Evolutionary conservation across 2,888 invertebrate species (phyloP).

Genomic region (Sesia apiformis): DNA sequence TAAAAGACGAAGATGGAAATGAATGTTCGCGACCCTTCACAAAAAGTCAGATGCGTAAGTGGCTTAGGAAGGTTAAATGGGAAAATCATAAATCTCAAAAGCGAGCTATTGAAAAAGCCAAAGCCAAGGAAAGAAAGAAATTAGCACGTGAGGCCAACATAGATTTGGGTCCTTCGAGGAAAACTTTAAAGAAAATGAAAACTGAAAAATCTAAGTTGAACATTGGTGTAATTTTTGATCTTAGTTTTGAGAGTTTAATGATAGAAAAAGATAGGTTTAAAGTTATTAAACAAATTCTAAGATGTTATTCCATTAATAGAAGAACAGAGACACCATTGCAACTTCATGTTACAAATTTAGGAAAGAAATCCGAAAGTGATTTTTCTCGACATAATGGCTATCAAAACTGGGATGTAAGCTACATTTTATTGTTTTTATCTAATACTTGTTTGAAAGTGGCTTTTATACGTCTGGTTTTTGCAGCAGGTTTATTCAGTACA

Average conservation of each 20-base stretch:
- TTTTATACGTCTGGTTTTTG: too few species aligned
- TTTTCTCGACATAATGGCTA: conserved; percentile 90
- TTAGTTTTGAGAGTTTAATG: conserved; percentile 95
- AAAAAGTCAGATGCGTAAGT: conserved; percentile 80
- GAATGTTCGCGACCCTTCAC: conserved; percentile 62
- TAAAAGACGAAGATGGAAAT: conserved; percentile 58
- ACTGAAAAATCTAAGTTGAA: conserved; percentile 80
- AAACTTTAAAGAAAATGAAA: conserved; percentile 83
- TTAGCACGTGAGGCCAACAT: conserved; percentile 82
- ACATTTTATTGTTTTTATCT: background rate
- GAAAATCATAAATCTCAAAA: conserved; percentile 80
- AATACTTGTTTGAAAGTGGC: too few species aligned
- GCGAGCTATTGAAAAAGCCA: conserved; percentile 81
- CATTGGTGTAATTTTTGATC: conserved; percentile 86
- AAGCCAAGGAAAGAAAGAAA: conserved; percentile 79
- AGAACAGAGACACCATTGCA: conserved; percentile 85
- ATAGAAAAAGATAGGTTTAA: conserved; percentile 90
- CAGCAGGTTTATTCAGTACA: too few species aligned
- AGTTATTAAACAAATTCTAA: conserved; percentile 90
- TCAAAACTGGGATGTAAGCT: conserved; percentile 92
- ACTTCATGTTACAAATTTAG: conserved; percentile 87
- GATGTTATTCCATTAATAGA: conserved; percentile 93
- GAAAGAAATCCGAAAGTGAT: conserved; percentile 81
- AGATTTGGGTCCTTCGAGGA: conserved; percentile 85
- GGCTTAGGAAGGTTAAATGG: conserved; percentile 83